Percentiles rank a stretch among this genome's conserved stretches.
phyloP scores from a whole-genome alignment of 2,797 vertebrate species.

The Coilia nasus region DNA sequence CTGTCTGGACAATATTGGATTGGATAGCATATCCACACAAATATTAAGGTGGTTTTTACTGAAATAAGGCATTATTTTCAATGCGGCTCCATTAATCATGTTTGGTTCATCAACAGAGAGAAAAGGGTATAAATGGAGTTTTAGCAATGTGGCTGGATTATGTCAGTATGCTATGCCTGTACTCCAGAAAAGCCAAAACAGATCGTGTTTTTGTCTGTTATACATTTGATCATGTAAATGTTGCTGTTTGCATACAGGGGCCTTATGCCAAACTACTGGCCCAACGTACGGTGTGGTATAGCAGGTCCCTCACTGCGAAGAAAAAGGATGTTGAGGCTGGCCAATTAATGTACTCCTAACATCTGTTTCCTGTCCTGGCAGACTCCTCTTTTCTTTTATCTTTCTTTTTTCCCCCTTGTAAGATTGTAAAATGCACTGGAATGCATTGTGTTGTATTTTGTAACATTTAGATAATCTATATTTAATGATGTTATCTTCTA shows the following conservation, averaged over 20 bases:
- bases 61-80: neutral
- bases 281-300: neutral
- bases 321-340: neutral
- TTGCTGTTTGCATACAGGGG: neutral
- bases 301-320: slow-evolving; percentile 16
- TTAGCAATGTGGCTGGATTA: neutral
- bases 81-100: neutral
- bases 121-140: neutral
- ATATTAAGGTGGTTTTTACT: neutral
- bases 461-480: slow-evolving; percentile 82
- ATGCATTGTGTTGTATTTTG: slow-evolving; percentile 92
- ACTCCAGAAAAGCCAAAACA: neutral
- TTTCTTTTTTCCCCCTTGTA: slow-evolving; percentile 37
- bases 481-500: slow-evolving; percentile 68
- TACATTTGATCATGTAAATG: neutral
- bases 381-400: slow-evolving; percentile 5
- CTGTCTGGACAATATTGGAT: neutral
- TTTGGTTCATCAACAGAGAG: neutral
- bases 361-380: slow-evolving; percentile 28
- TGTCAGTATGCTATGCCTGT: neutral
- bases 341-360: slow-evolving; percentile 9
- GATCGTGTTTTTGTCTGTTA: neutral
- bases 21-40: slow-evolving; percentile 6
- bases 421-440: slow-evolving; percentile 82
- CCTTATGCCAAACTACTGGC: slow-evolving; percentile 7